A percentile compares a stretch with the other conserved stretches of the same genome.
These are phyloP conservation scores for Drosophila persimilis DNA, from an alignment of 1,140 invertebrate genomes.

Conservation along the genomic window DNA sequence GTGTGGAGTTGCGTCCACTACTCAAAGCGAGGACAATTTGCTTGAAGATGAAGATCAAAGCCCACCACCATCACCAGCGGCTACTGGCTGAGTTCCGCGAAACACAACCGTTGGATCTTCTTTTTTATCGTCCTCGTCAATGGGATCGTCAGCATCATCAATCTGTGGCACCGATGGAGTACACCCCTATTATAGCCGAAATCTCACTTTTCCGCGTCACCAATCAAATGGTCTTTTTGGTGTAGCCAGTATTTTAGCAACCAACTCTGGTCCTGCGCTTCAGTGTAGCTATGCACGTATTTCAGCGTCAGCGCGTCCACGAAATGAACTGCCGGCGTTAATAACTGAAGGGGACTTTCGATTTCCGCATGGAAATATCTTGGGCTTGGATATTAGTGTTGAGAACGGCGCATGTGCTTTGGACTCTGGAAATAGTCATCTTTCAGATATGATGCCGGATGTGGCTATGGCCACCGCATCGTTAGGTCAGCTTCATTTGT, in stretches of 20 bases:
- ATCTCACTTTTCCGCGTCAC: slow-evolving; percentile 87
- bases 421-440: slow-evolving; percentile 85
- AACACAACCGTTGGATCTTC: slow-evolving; percentile 46
- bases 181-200: slow-evolving; percentile 82
- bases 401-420: slow-evolving; percentile 61
- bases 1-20: slow-evolving; percentile 26
- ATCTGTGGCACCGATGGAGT: slow-evolving; percentile 48
- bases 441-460: slow-evolving; percentile 93
- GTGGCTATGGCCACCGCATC: slow-evolving; percentile 94
- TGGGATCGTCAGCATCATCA: slow-evolving; percentile 69
- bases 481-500: slow-evolving; percentile 86
- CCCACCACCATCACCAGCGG: slow-evolving; percentile 77
- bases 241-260: slow-evolving; percentile 49
- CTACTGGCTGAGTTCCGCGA: slow-evolving; percentile 54
- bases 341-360: slow-evolving; percentile 86
- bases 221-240: slow-evolving; percentile 71
- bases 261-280: slow-evolving; percentile 41
- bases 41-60: slow-evolving; percentile 70
- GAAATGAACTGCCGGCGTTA: slow-evolving; percentile 86
- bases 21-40: slow-evolving; percentile 45
- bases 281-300: slow-evolving; percentile 69
- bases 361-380: slow-evolving; percentile 65
- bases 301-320: slow-evolving; percentile 68
- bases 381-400: slow-evolving; percentile 56
- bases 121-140: slow-evolving; percentile 61